phyloP scores from a whole-genome alignment of 2,888 invertebrate species.

The Tubiluchus corallicola region DNA sequence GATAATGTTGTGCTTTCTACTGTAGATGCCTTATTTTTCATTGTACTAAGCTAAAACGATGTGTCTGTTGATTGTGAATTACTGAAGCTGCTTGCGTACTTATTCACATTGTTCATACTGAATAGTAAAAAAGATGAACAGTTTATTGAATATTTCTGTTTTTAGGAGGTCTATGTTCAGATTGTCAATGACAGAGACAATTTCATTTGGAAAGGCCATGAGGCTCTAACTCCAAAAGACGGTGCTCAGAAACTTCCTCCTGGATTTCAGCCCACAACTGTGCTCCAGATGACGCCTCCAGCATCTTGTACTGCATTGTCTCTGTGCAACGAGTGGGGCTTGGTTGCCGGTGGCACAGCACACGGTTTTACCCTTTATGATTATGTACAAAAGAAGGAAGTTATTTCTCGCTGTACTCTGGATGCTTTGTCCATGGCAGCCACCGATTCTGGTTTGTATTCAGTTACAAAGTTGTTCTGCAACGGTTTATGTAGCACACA shows the following conservation, averaged over 20 bases:
- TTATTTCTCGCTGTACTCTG: constrained; percentile 72
- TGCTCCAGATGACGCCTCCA: constrained; percentile 77
- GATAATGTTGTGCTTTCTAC: too few relatives aligned
- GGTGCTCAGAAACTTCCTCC: constrained; percentile 33
- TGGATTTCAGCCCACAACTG: constrained; percentile 52
- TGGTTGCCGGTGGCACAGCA: constrained; percentile 78
- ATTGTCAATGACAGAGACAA: constrained; percentile 79
- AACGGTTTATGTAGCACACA: too few relatives aligned
- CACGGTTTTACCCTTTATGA: constrained; percentile 82
- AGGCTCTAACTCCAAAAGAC: constrained; percentile 48
- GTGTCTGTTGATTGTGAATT: too few relatives aligned
- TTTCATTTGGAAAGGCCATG: constrained; percentile 94
- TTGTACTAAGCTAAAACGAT: too few relatives aligned
- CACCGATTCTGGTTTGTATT: too few relatives aligned
- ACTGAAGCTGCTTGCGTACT: too few relatives aligned
- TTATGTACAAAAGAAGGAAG: constrained; percentile 51
- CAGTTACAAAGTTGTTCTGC: too few relatives aligned
- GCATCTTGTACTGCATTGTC: constrained; percentile 78
- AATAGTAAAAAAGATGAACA: too few relatives aligned
- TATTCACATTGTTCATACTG: too few relatives aligned
- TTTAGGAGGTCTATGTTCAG: constrained; percentile 54
- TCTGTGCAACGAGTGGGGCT: constrained; percentile 73
- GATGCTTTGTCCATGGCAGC: too few relatives aligned
- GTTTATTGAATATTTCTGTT: too few relatives aligned
- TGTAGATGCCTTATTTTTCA: too few relatives aligned